Percentiles rank a stretch among this genome's conserved stretches.
Evolutionary conservation across 2,888 invertebrate species (phyloP).

Genomic region (Aphodius sticticus): DNA sequence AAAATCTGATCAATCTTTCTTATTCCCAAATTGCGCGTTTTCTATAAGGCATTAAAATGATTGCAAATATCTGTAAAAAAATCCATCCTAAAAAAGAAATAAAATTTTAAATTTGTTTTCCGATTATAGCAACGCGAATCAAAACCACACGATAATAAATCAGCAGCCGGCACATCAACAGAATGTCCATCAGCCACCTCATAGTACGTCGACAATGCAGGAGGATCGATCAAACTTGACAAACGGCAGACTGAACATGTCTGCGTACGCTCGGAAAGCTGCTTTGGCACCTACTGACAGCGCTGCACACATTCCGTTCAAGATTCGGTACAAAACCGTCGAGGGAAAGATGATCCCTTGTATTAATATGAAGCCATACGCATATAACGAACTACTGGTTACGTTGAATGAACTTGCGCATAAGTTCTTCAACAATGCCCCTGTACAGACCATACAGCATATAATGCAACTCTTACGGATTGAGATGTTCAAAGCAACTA

Average conservation of each 20-base stretch:
- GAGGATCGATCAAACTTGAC: slow-evolving; percentile 54
- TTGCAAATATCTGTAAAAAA: neutral
- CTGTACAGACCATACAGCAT: slow-evolving; percentile 78
- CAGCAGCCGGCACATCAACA: slow-evolving; percentile 60
- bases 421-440: slow-evolving; percentile 81
- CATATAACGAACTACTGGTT: slow-evolving; percentile 83
- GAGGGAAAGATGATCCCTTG: slow-evolving; percentile 84
- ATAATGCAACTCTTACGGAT: slow-evolving; percentile 82
- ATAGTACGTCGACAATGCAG: slow-evolving; percentile 48
- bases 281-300: slow-evolving; percentile 69
- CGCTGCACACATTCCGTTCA: slow-evolving; percentile 74
- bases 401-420: slow-evolving; percentile 82
- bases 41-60: too few relatives aligned
- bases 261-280: slow-evolving; percentile 66
- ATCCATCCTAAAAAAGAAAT: neutral
- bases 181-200: slow-evolving; percentile 40
- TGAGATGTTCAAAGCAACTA: slow-evolving; percentile 82
- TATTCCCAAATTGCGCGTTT: too few relatives aligned
- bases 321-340: slow-evolving; percentile 82
- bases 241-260: slow-evolving; percentile 52
- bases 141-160: slow-evolving; percentile 52
- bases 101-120: slow-evolving; percentile 18
- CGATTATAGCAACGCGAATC: slow-evolving; percentile 47
- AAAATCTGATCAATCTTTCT: neutral
- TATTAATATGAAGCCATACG: slow-evolving; percentile 87